These are phyloP conservation scores for Platichthys flesus DNA, from an alignment of 2,113 vertebrate species.

Conservation along the genomic window DNA sequence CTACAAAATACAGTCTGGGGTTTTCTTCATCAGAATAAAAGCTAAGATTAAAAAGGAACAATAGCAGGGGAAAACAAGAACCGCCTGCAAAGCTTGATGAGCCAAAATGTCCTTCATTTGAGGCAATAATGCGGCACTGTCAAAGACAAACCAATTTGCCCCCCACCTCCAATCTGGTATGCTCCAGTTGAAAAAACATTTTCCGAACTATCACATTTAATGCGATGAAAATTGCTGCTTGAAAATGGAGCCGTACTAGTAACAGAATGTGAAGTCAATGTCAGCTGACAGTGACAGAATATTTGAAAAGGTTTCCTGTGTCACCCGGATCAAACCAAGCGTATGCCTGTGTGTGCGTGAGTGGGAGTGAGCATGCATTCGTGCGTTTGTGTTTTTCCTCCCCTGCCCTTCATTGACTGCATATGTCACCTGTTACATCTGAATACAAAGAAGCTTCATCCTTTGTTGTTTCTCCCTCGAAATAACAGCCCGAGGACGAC, in stretches of 20 bases:
- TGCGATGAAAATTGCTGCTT: constrained; percentile 27
- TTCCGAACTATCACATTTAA: constrained; percentile 45
- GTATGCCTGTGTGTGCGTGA: too few species aligned
- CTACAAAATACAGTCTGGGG: neutral
- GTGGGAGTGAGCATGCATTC: neutral
- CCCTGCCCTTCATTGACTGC: neutral
- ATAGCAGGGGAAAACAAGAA: neutral
- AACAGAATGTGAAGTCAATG: constrained; percentile 30
- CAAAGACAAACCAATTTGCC: constrained; percentile 20
- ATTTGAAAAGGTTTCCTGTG: constrained; percentile 2
- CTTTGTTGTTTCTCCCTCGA: constrained; percentile 4
- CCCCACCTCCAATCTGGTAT: constrained; percentile 26
- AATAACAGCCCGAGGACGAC: neutral
- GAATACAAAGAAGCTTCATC: constrained; percentile 25
- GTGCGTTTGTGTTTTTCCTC: neutral
- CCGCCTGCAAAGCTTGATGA: constrained; percentile 15
- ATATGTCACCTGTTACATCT: constrained; percentile 26
- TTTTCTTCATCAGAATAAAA: constrained; percentile 9
- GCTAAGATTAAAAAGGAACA: neutral
- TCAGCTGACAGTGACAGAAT: constrained; percentile 26
- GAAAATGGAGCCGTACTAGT: constrained; percentile 18
- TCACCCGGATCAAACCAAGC: neutral
- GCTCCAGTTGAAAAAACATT: constrained; percentile 50
- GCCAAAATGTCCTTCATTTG: constrained; percentile 35
- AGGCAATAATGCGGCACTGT: constrained; percentile 17